Conservation (phyloP, 2,888 invertebrate genomes). For the Plebejus anna region DNA sequence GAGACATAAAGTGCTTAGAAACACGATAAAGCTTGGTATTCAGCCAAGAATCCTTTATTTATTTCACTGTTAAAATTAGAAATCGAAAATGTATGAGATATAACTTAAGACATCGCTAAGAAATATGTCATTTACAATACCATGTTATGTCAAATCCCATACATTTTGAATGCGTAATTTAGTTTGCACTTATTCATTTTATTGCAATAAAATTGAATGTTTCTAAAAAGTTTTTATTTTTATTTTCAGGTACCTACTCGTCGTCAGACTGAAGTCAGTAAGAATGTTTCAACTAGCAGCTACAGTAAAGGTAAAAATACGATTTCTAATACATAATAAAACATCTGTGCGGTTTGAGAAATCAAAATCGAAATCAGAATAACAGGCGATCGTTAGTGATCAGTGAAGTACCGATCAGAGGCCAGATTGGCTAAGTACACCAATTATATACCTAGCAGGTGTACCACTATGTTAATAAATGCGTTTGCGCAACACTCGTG, state of each 20-base stretch:
- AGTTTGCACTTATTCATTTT: too few species aligned
- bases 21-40: not conserved
- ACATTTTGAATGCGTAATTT: too few species aligned
- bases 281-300: not conserved
- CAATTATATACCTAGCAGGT: conserved; percentile 43
- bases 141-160: too few species aligned
- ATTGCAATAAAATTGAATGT: not conserved
- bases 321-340: not conserved
- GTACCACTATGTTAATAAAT: conserved; percentile 41
- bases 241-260: not conserved
- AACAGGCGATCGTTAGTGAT: conserved; percentile 23
- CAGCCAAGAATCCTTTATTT: not conserved
- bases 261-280: not conserved
- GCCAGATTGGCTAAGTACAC: conserved; percentile 42
- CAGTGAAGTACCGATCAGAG: conserved; percentile 37
- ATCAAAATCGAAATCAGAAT: conserved; percentile 17
- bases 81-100: too few species aligned
- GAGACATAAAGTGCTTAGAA: conserved; percentile 3
- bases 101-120: too few species aligned
- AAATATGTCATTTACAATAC: too few species aligned
- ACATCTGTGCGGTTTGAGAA: conserved; percentile 12
- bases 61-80: too few species aligned
- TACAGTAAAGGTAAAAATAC: not conserved
- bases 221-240: not conserved
- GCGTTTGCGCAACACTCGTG: conserved; percentile 29